Conservation (phyloP, 2,888 invertebrate species). For the Cartodere bifasciata region DNA sequence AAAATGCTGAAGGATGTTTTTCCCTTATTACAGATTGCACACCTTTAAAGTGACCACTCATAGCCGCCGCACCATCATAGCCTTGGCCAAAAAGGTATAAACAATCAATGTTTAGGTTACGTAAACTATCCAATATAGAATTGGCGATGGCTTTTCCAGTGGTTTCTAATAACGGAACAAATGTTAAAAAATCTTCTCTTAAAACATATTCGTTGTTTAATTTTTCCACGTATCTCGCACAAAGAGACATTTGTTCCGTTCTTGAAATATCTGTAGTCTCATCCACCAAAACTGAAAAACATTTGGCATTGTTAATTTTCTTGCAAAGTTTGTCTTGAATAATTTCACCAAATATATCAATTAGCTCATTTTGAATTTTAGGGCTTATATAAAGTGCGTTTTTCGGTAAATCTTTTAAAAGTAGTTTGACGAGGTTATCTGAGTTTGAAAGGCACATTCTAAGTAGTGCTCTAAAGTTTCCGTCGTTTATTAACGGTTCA, state of each 20-base stretch:
- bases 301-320: slow-evolving; percentile 17
- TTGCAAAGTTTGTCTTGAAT: slow-evolving; percentile 16
- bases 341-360: slow-evolving; percentile 16
- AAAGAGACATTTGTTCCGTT: slow-evolving; percentile 20
- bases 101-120: too few relatives aligned
- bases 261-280: slow-evolving; percentile 21
- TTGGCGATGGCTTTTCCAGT: too few relatives aligned
- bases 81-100: too few relatives aligned
- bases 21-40: too few relatives aligned
- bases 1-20: too few relatives aligned
- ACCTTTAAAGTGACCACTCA: too few relatives aligned
- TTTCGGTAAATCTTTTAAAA: slow-evolving; percentile 12
- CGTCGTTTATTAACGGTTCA: too few relatives aligned
- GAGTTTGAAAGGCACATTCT: slow-evolving; percentile 19
- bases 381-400: slow-evolving; percentile 22
- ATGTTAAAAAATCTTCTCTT: too few relatives aligned
- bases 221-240: slow-evolving; percentile 19
- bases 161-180: too few relatives aligned
- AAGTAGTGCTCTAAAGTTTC: slow-evolving; percentile 23
- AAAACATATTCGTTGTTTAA: too few relatives aligned
- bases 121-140: too few relatives aligned
- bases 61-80: too few relatives aligned
- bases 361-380: slow-evolving; percentile 22
- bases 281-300: slow-evolving; percentile 21
- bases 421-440: slow-evolving; percentile 16